A percentile compares a stretch with the other conserved stretches of the same genome.
These are phyloP conservation scores for Rhizomys pruinosus DNA, from an alignment of 2,113 vertebrate species.

Conservation along the genomic window DNA sequence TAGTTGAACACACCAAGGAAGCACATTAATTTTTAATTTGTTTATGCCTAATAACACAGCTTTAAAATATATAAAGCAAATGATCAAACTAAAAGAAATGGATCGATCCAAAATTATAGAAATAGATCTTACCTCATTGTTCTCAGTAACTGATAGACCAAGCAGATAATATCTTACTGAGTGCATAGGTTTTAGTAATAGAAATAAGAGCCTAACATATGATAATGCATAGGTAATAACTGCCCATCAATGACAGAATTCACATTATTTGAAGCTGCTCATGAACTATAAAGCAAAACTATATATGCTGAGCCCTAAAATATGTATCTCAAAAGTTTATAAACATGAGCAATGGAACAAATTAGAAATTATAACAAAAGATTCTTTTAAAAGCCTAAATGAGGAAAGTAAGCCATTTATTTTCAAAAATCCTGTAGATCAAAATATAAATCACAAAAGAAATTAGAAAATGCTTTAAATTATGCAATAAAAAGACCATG, in stretches of 20 bases:
- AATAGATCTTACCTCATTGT: neutral
- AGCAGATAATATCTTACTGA: neutral
- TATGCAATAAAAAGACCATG: neutral
- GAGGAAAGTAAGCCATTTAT: neutral
- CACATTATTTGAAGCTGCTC: neutral
- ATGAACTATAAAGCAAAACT: neutral
- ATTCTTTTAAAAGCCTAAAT: neutral
- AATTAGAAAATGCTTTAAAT: neutral
- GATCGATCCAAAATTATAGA: neutral
- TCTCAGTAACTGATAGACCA: neutral
- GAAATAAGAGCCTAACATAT: neutral
- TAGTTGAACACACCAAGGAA: neutral
- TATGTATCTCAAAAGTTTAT: neutral
- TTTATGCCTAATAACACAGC: neutral
- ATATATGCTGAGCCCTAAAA: neutral
- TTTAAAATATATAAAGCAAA: conserved; percentile 22
- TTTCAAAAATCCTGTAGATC: neutral
- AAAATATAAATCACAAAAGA: neutral
- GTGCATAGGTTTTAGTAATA: neutral
- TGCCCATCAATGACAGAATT: neutral
- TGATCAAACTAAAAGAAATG: neutral
- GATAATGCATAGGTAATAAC: neutral
- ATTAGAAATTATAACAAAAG: neutral
- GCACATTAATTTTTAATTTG: neutral
- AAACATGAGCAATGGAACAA: neutral